A percentile compares a stretch with the other conserved stretches of the same genome.
These are phyloP conservation scores for Pygoscelis antarcticus DNA, from an alignment of 2,113 vertebrate genomes.

Conservation along the genomic window DNA sequence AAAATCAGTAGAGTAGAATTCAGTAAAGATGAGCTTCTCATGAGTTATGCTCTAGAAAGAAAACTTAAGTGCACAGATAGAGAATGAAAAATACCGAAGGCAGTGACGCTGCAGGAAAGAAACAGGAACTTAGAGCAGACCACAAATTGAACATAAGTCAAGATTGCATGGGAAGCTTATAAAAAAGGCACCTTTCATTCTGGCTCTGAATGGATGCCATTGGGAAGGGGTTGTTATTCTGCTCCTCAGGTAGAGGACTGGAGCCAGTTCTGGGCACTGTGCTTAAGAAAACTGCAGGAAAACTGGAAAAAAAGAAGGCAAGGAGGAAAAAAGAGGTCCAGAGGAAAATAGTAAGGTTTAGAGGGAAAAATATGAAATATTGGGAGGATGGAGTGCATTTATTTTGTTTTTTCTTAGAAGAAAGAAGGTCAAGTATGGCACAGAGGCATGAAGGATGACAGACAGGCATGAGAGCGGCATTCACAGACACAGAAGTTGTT, in stretches of 20 bases:
- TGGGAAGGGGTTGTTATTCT: not conserved
- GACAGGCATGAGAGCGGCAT: not conserved
- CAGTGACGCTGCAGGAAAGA: not conserved
- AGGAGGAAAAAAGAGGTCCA: not conserved
- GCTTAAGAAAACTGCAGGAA: not conserved
- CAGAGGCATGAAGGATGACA: not conserved
- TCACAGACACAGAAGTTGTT: not conserved
- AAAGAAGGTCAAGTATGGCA: not conserved
- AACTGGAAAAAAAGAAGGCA: not conserved
- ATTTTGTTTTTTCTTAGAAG: not conserved
- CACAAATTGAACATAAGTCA: not conserved
- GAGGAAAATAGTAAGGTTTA: not conserved
- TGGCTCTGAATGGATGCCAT: not conserved
- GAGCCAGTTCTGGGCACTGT: not conserved
- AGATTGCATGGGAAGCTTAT: not conserved
- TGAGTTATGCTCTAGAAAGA: not conserved
- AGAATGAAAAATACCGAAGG: not conserved
- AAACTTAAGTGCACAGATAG: not conserved
- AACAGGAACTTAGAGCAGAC: not conserved
- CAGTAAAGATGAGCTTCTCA: not conserved
- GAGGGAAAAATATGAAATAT: rapidly evolving
- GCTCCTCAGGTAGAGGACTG: not conserved
- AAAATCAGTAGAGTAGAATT: slow-evolving; percentile 34
- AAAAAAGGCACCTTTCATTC: not conserved
- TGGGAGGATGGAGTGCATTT: not conserved